Evolutionary conservation across 2,113 vertebrate genomes (phyloP).

Genomic region (Dendrocopos noguchii): DNA sequence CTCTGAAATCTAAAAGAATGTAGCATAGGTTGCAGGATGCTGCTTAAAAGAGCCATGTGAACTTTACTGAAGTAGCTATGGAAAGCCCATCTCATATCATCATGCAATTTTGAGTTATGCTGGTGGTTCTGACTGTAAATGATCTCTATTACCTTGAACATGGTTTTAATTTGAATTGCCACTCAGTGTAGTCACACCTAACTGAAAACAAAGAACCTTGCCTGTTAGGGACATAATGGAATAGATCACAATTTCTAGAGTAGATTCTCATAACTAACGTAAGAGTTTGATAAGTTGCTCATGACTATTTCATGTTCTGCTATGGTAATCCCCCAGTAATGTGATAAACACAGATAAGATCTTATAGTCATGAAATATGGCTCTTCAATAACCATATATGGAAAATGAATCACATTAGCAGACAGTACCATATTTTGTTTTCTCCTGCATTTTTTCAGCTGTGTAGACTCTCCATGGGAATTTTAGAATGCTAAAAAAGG

Average conservation of each 20-base stretch:
- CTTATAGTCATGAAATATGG: conserved; percentile 14
- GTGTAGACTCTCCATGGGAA: background rate
- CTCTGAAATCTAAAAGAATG: background rate
- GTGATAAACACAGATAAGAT: conserved; percentile 22
- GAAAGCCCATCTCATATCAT: background rate
- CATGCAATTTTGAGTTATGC: background rate
- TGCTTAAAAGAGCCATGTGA: background rate
- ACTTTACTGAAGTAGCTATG: background rate
- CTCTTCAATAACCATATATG: background rate
- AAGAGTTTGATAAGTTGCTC: background rate
- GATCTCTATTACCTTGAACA: background rate
- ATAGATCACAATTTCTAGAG: background rate
- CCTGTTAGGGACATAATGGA: background rate
- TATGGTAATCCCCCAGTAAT: conserved; percentile 13
- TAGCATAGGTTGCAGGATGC: background rate
- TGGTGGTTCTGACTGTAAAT: background rate
- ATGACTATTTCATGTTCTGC: background rate
- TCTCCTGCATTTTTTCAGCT: background rate
- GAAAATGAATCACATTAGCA: conserved; percentile 17
- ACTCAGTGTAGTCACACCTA: background rate
- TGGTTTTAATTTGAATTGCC: background rate
- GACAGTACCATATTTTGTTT: background rate
- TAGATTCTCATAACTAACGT: background rate
- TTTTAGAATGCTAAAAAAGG: background rate
- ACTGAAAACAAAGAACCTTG: background rate